A percentile compares a stretch with the other conserved stretches of the same genome.
Conservation (phyloP, 1,140 invertebrate species). For the Neuroterus valhalla region DNA sequence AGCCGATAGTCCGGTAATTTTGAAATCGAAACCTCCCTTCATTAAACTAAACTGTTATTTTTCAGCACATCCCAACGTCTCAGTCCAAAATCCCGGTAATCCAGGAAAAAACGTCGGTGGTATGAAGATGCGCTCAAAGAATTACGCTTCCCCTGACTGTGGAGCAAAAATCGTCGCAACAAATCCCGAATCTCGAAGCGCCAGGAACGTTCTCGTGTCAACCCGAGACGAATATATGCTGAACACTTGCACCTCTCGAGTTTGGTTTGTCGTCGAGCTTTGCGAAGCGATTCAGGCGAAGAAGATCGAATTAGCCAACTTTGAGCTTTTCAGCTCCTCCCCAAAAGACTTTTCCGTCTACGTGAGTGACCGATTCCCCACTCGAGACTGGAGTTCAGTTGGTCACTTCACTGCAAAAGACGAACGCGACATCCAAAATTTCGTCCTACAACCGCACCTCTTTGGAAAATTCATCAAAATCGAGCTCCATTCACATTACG, state of each 20-base stretch:
- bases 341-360: conserved; percentile 92
- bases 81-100: conserved; percentile 67
- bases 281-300: conserved; percentile 97
- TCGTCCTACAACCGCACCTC: conserved; percentile 84
- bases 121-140: conserved; percentile 86
- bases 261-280: conserved; percentile 98
- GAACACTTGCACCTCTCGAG: conserved; percentile 93
- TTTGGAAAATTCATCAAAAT: conserved; percentile 97
- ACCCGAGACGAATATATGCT: conserved; percentile 98
- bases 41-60: conserved; percentile 36
- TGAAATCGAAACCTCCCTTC: neutral
- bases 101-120: conserved; percentile 60
- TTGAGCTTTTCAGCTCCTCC: conserved; percentile 98
- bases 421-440: conserved; percentile 90
- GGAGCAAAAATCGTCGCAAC: conserved; percentile 96
- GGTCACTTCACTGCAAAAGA: conserved; percentile 93
- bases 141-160: conserved; percentile 96
- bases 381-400: conserved; percentile 92
- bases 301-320: conserved; percentile 96
- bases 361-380: conserved; percentile 93
- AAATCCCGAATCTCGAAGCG: conserved; percentile 93
- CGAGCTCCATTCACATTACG: conserved; percentile 94
- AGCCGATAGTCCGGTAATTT: no score
- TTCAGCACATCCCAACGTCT: conserved; percentile 70
- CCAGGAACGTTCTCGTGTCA: conserved; percentile 88